phyloP scores from a whole-genome alignment of 2,888 invertebrate species.

The Drosophila anceps region DNA sequence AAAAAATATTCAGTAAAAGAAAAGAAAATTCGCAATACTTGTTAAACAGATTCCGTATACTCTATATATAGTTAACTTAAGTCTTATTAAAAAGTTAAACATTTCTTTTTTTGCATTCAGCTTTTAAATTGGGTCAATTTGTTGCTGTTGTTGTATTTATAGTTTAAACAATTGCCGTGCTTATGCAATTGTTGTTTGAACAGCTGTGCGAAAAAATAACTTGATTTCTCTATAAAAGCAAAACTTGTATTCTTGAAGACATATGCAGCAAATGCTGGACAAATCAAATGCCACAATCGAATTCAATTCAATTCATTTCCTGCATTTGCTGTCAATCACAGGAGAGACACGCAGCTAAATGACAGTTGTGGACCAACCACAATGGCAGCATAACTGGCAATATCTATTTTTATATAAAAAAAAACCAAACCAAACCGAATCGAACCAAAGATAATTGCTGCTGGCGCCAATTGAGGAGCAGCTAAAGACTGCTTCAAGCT shows the following conservation, averaged over 20 bases:
- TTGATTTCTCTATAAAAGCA: slow-evolving; percentile 32
- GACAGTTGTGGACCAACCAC: slow-evolving; percentile 70
- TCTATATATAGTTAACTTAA: background rate
- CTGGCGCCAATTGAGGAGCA: slow-evolving; percentile 71
- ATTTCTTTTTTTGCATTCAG: background rate
- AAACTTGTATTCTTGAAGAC: slow-evolving; percentile 48
- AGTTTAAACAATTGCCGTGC: slow-evolving; percentile 17
- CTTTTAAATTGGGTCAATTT: slow-evolving; percentile 42
- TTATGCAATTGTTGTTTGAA: slow-evolving; percentile 34
- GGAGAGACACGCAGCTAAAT: slow-evolving; percentile 40
- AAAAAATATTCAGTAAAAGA: no score
- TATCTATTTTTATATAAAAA: slow-evolving; percentile 72
- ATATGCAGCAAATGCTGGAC: slow-evolving; percentile 20
- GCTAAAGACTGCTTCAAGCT: slow-evolving; percentile 15
- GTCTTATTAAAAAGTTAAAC: background rate
- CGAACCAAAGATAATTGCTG: slow-evolving; percentile 63
- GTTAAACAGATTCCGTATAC: no score
- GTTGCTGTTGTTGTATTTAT: background rate
- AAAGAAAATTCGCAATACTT: no score
- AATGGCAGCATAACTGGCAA: slow-evolving; percentile 43
- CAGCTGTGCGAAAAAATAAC: slow-evolving; percentile 14
- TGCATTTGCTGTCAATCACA: slow-evolving; percentile 34
- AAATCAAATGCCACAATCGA: slow-evolving; percentile 22
- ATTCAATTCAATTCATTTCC: slow-evolving; percentile 61
- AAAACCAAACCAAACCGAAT: slow-evolving; percentile 24